Percentiles rank a stretch among this genome's conserved stretches.
Conservation (phyloP, 2,113 vertebrate species). For the Catharus bicknelli region DNA sequence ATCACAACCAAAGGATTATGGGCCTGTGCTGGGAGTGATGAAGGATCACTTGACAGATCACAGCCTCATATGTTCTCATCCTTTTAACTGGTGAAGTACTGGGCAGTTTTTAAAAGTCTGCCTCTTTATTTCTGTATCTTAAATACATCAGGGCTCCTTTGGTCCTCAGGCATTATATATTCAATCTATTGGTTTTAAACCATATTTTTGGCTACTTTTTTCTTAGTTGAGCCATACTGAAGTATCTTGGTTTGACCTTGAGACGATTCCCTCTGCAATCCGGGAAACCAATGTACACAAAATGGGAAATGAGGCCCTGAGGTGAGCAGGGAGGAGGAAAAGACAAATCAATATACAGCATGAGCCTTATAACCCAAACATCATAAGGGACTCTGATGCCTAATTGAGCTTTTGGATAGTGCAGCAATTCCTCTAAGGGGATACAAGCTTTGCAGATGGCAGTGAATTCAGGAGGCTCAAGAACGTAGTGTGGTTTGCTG, state of each 20-base stretch:
- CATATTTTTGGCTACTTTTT: conserved; percentile 22
- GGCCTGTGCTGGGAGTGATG: conserved; percentile 33
- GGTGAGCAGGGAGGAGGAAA: not conserved
- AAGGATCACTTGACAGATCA: conserved; percentile 51
- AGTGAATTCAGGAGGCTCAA: not conserved
- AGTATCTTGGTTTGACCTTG: conserved; percentile 22
- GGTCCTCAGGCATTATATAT: not conserved
- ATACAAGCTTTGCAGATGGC: not conserved
- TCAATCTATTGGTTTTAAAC: conserved; percentile 15
- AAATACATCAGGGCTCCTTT: not conserved
- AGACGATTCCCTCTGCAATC: not conserved
- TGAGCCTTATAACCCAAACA: not conserved
- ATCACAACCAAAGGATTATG: conserved; percentile 51
- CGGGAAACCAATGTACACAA: not conserved
- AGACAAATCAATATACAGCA: not conserved
- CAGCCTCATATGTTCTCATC: conserved; percentile 35
- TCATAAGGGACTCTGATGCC: not conserved
- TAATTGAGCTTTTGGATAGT: conserved; percentile 17
- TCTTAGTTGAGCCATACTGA: not conserved
- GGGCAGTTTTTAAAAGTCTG: not conserved
- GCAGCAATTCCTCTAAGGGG: not conserved
- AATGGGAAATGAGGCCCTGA: not conserved
- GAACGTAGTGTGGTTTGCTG: not conserved
- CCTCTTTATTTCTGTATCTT: not conserved
- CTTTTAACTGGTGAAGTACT: conserved; percentile 20